Conservation (phyloP, 1,140 invertebrate species). For the Amphibalanus amphitrite region DNA sequence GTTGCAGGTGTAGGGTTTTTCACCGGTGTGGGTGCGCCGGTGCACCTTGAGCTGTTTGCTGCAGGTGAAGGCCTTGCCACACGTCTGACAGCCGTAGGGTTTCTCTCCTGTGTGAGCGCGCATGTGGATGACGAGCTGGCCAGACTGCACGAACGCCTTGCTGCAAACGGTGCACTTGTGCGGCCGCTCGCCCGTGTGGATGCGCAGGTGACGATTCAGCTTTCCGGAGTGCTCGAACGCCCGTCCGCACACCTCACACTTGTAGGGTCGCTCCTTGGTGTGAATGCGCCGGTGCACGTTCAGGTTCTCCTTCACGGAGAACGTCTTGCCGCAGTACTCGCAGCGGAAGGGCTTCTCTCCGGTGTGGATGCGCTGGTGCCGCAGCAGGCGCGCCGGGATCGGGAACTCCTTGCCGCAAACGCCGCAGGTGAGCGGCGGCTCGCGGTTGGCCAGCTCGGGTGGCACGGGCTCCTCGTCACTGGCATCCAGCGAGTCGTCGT, state of each 20-base stretch:
- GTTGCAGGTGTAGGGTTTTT: constrained; percentile 52
- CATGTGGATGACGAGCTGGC: constrained; percentile 24
- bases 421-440: constrained; percentile 38
- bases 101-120: constrained; percentile 31
- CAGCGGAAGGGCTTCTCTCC: constrained; percentile 54
- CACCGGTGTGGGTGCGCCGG: constrained; percentile 52
- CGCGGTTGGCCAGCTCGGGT: background rate
- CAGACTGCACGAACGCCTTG: constrained; percentile 39
- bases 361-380: constrained; percentile 79
- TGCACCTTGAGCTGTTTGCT: constrained; percentile 74
- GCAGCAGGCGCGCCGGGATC: constrained; percentile 69
- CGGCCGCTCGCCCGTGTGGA: constrained; percentile 68
- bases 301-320: constrained; percentile 79
- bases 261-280: constrained; percentile 64
- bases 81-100: constrained; percentile 29
- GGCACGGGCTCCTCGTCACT: background rate
- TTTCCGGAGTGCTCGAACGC: constrained; percentile 87
- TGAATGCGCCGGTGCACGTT: constrained; percentile 81
- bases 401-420: constrained; percentile 54
- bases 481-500: background rate
- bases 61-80: constrained; percentile 29
- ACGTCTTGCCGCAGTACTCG: constrained; percentile 79
- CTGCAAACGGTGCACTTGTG: constrained; percentile 51
- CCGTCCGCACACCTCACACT: constrained; percentile 73
- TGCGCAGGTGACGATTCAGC: constrained; percentile 66